A percentile compares a stretch with the other conserved stretches of the same genome.
Evolutionary conservation across 2,888 invertebrate species (phyloP).

Genomic region (Standfussiana lucernea): DNA sequence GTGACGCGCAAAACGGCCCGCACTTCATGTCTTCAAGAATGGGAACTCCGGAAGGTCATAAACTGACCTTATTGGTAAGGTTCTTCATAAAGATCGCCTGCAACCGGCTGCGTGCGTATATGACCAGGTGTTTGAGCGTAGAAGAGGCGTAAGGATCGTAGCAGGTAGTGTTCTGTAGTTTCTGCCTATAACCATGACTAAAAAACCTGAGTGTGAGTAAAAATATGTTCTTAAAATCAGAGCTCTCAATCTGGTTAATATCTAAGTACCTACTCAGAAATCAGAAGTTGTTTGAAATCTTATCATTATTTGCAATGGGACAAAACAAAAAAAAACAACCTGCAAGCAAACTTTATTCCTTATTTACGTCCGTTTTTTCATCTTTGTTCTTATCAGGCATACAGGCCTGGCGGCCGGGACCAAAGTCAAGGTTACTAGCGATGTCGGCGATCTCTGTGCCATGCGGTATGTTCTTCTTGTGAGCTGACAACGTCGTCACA

Average conservation of each 20-base stretch:
- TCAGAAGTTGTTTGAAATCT: not conserved
- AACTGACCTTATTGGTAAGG: not conserved
- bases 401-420: slow-evolving; percentile 76
- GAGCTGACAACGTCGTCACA: slow-evolving; percentile 70
- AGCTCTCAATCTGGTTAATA: not conserved
- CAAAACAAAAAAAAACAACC: not conserved
- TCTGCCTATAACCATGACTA: not conserved
- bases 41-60: too few species aligned
- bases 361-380: slow-evolving; percentile 59
- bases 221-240: not conserved
- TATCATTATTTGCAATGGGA: not conserved
- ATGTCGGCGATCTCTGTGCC: slow-evolving; percentile 72
- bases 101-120: too few species aligned
- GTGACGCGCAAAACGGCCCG: too few species aligned
- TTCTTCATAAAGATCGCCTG: not conserved
- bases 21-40: too few species aligned
- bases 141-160: not conserved
- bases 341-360: slow-evolving; percentile 18
- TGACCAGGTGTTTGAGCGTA: not conserved
- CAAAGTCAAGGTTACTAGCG: slow-evolving; percentile 69
- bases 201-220: not conserved
- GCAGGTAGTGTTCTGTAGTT: not conserved
- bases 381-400: slow-evolving; percentile 69
- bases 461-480: slow-evolving; percentile 64
- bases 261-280: not conserved